These are phyloP conservation scores for Dasyprocta punctata DNA, from an alignment of 2,113 vertebrate species.

Conservation along the genomic window DNA sequence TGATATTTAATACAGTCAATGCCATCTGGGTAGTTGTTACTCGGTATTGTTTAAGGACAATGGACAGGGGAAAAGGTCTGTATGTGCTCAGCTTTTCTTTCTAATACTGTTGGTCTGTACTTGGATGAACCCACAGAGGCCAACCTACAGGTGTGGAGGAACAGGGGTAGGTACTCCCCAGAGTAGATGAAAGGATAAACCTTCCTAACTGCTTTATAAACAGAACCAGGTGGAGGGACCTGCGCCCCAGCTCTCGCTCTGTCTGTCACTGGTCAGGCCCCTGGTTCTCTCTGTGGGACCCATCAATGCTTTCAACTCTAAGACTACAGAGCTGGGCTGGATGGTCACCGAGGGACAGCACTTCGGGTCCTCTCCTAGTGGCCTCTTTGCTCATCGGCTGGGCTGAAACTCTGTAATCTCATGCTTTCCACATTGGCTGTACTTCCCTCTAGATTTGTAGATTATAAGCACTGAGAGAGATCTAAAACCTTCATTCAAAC, in stretches of 20 bases:
- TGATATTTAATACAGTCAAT: neutral
- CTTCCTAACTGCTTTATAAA: neutral
- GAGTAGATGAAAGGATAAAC: neutral
- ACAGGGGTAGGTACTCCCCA: neutral
- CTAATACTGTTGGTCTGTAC: neutral
- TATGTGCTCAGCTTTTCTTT: neutral
- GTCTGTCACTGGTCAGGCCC: neutral
- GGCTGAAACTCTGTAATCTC: neutral
- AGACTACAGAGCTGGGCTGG: neutral
- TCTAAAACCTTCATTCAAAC: neutral
- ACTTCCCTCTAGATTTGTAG: neutral
- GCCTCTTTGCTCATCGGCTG: neutral
- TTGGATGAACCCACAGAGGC: neutral
- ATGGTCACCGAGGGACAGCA: neutral
- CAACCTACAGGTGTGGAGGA: neutral
- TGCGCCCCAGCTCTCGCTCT: neutral
- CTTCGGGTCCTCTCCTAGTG: neutral
- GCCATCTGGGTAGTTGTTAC: neutral
- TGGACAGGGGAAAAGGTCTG: neutral
- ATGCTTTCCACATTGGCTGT: neutral
- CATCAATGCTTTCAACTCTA: neutral
- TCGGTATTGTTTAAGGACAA: neutral
- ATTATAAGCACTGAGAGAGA: neutral
- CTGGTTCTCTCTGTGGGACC: neutral
- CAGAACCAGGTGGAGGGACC: no score